Percentiles rank a stretch among this genome's conserved stretches.
phyloP scores from a whole-genome alignment of 2,113 vertebrate species.

The Galemys pyrenaicus region DNA sequence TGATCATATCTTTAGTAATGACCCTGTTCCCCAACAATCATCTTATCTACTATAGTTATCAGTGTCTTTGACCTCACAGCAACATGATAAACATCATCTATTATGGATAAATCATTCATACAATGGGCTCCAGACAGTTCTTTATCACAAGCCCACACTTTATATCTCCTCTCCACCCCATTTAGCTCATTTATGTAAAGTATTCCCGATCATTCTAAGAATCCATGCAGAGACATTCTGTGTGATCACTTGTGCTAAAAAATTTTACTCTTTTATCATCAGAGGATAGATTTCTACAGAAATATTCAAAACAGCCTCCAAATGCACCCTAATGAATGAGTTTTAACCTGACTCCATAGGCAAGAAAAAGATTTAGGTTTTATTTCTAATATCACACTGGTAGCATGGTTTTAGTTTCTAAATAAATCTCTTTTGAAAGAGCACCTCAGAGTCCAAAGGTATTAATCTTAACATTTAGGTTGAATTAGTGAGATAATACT shows the following conservation, averaged over 20 bases:
- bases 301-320: not conserved
- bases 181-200: not conserved
- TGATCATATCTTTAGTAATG: not conserved
- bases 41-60: not conserved
- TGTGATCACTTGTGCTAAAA: not conserved
- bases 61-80: not conserved
- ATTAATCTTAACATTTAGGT: not conserved
- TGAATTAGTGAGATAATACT: not conserved
- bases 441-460: not conserved
- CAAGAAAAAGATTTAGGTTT: not conserved
- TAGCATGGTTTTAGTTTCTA: not conserved
- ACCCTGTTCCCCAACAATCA: not conserved
- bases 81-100: not conserved
- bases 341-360: not conserved
- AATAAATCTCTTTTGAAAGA: conserved; percentile 42
- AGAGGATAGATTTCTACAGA: not conserved
- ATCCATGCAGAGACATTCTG: not conserved
- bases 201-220: not conserved
- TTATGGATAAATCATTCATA: conserved; percentile 19
- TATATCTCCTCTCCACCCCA: not conserved
- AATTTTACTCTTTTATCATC: not conserved
- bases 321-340: not conserved
- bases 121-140: not conserved
- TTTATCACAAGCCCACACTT: not conserved
- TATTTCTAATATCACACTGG: not conserved